Base-by-base conservation (phyloP, 2,113 vertebrate genomes). In the Parotia lawesii region DNA sequence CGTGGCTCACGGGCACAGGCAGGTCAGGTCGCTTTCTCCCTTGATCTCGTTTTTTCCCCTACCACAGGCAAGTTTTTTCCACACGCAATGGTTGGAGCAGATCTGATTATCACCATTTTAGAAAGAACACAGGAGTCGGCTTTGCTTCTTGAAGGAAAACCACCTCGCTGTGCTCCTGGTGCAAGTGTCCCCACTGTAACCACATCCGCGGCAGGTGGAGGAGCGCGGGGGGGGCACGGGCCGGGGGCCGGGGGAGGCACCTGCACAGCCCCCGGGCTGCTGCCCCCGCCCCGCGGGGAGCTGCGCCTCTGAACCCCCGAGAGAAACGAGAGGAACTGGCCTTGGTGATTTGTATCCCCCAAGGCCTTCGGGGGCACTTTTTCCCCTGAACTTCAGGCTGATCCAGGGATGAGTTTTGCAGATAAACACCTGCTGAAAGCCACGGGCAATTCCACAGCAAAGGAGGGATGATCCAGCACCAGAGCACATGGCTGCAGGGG, bases 171-270 rank as follows among this genome's bases (percentile, higher is more conserved):
- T 6, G 51, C 60, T 86, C 69, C 56, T 50, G 2, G 9, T 58
- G 47, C 38, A 0, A 85, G 82, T 85, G 93, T 70, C 67, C 88
- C 45, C 82, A 5, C 22, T 0, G 3, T 22, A 48, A 88, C 90
- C 88, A 96, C 95, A 94, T 88, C 90, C 82, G 67, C 2, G 22
- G 72, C 90, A 96, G 96, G 82, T 88, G 92, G 79, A 79, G 48
- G 21, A 73, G 71, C 0, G 1, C 0, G 5, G n/a, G 79, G 79
- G 62, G 60, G 50, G 57, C 42, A 35, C 37, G 1, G 3, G 62
- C 0, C 2, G 48, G 54, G 47, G 5, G 2, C 13, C 0, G 4
- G 17, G 21, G 53, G 47, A 23, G 71, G 54, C 77, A 81, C 73
- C 85, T 75, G 77, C 22, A 0, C 33, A n/a, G 35, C 44, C 38